Conservation (phyloP, 2,797 vertebrate species). For the Myotis pilosus region DNA sequence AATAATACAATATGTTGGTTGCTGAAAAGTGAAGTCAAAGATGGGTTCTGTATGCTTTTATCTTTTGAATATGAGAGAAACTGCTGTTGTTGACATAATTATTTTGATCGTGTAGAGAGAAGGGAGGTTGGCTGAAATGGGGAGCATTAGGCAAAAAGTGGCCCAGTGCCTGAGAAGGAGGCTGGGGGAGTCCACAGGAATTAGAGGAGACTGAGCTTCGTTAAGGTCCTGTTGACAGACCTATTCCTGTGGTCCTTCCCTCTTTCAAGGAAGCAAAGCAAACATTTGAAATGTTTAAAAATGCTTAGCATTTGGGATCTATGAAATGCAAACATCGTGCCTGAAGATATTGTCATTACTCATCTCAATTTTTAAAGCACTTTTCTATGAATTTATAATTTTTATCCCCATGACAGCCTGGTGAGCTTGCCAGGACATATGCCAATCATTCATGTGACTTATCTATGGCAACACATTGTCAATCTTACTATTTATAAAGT, state of each 20-base stretch:
- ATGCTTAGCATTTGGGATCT: not conserved
- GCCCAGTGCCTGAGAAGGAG: not conserved
- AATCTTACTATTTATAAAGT: conserved; percentile 38
- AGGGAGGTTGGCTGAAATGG: not conserved
- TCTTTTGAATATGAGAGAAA: not conserved
- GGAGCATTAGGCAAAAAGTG: no score
- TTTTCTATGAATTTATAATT: conserved; percentile 37
- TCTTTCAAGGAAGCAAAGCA: not conserved
- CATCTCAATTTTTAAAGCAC: not conserved
- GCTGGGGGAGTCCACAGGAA: not conserved
- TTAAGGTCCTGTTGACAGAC: not conserved
- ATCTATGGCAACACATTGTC: not conserved
- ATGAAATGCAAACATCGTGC: not conserved
- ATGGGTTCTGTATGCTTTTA: not conserved
- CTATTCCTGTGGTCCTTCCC: not conserved
- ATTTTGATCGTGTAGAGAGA: not conserved
- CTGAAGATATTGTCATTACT: not conserved
- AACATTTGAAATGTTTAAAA: not conserved
- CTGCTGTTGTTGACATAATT: not conserved
- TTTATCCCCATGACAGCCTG: not conserved
- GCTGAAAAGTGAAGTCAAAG: not conserved
- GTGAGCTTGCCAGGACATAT: not conserved
- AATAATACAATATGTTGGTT: not conserved
- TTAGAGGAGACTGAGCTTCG: not conserved
- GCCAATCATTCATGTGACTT: not conserved